phyloP scores from a whole-genome alignment of 2,888 invertebrate species.

The Drosophila sordidula region DNA sequence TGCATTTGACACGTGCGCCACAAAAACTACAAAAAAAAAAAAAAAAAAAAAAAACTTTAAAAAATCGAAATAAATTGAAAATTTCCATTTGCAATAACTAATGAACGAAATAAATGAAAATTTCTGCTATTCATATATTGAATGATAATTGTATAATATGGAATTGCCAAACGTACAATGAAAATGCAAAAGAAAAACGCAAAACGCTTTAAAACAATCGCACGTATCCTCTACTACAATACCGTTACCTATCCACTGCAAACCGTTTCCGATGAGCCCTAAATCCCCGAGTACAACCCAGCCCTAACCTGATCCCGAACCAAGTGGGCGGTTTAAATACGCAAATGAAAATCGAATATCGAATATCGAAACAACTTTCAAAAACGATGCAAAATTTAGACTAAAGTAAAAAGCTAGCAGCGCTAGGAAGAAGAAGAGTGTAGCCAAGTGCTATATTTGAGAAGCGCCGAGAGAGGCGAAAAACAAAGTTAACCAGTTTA shows the following conservation, averaged over 20 bases:
- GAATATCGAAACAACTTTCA: constrained; percentile 71
- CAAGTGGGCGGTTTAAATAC: constrained; percentile 68
- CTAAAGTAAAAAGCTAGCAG: constrained; percentile 23
- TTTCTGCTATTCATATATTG: constrained; percentile 17
- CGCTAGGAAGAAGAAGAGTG: constrained; percentile 29
- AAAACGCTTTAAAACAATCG: constrained; percentile 84
- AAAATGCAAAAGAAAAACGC: constrained; percentile 84
- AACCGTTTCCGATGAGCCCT: constrained; percentile 78
- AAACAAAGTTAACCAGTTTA: constrained; percentile 30
- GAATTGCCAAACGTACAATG: constrained; percentile 54
- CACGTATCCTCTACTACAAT: constrained; percentile 84
- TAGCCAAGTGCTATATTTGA: constrained; percentile 29
- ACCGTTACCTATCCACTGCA: constrained; percentile 83
- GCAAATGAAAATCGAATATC: constrained; percentile 27
- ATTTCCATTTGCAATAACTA: constrained; percentile 37
- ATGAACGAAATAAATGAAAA: constrained; percentile 31
- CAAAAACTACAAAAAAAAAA: constrained; percentile 20
- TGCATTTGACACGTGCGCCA: constrained; percentile 69
- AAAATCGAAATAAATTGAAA: constrained; percentile 11
- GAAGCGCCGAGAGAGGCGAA: constrained; percentile 43
- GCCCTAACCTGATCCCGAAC: constrained; percentile 46
- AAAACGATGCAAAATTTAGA: constrained; percentile 58
- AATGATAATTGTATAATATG: constrained; percentile 44
- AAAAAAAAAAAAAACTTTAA: constrained; percentile 2
- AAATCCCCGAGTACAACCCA: constrained; percentile 43